Evolutionary conservation across 2,797 vertebrate species (phyloP).

Genomic region (Fratercula arctica): DNA sequence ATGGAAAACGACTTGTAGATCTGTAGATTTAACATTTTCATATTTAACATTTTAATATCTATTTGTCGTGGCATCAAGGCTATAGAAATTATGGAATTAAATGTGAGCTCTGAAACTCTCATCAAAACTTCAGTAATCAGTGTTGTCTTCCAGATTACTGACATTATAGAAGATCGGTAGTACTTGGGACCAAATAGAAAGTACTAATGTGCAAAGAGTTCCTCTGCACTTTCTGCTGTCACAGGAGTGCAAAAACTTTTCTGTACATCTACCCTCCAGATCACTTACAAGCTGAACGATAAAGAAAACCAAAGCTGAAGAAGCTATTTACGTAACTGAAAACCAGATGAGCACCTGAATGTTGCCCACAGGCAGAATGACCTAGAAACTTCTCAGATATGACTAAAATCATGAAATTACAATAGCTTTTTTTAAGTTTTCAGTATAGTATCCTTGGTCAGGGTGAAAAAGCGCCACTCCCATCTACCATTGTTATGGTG

Average conservation of each 20-base stretch:
- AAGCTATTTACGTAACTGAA: neutral
- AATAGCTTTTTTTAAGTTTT: neutral
- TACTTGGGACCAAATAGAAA: neutral
- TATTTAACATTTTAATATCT: neutral
- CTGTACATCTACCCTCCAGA: neutral
- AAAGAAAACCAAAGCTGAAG: neutral
- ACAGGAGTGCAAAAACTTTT: neutral
- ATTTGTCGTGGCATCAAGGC: neutral
- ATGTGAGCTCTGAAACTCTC: neutral
- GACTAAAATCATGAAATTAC: neutral
- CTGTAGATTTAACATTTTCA: neutral
- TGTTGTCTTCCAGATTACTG: neutral
- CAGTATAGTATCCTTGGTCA: neutral
- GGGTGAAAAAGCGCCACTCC: neutral
- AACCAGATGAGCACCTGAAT: conserved; percentile 4
- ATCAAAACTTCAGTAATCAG: neutral
- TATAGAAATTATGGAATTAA: neutral
- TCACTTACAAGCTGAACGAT: neutral
- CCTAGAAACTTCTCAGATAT: neutral
- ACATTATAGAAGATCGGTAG: neutral
- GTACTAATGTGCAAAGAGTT: neutral
- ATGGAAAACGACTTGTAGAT: neutral
- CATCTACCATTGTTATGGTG: neutral
- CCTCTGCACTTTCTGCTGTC: neutral
- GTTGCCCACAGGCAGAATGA: neutral